Percentiles rank a stretch among this genome's conserved stretches.
Evolutionary conservation across 2,113 vertebrate species (phyloP).

Genomic region (Psilopogon haemacephalus): DNA sequence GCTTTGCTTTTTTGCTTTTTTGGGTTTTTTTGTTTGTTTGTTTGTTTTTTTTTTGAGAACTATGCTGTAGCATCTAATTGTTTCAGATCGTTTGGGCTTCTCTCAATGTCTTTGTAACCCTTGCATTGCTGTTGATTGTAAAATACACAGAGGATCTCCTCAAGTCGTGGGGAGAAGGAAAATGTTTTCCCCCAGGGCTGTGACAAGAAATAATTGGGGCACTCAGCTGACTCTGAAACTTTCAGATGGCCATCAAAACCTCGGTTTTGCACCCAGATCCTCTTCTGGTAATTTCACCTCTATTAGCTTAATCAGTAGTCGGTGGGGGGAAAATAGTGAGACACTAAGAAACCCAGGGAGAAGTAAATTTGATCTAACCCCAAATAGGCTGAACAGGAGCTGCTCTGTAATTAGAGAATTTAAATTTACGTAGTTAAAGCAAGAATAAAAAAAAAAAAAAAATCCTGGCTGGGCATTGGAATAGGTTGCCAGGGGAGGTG

Average conservation of each 20-base stretch:
- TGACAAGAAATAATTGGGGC: not conserved
- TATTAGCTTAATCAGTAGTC: not conserved
- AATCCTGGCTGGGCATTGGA: too few species aligned
- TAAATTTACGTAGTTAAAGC: not conserved
- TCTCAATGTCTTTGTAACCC: not conserved
- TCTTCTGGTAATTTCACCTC: not conserved
- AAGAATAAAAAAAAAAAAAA: too few species aligned
- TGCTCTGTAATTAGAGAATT: not conserved
- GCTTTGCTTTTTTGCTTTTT: too few species aligned
- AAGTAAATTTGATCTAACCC: not conserved
- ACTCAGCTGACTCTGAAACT: accelerated
- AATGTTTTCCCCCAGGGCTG: accelerated
- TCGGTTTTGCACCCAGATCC: not conserved
- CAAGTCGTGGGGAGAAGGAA: not conserved
- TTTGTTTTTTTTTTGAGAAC: not conserved
- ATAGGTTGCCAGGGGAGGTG: too few species aligned
- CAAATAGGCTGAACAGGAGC: not conserved
- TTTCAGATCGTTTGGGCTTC: not conserved
- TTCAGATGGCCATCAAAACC: not conserved
- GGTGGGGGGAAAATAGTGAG: not conserved
- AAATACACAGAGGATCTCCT: not conserved
- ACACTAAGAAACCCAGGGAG: not conserved
- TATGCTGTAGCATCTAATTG: not conserved
- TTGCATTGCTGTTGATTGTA: not conserved
- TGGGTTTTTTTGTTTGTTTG: too few species aligned